Evolutionary conservation across 2,797 vertebrate species (phyloP).

Genomic region (Picus viridis): DNA sequence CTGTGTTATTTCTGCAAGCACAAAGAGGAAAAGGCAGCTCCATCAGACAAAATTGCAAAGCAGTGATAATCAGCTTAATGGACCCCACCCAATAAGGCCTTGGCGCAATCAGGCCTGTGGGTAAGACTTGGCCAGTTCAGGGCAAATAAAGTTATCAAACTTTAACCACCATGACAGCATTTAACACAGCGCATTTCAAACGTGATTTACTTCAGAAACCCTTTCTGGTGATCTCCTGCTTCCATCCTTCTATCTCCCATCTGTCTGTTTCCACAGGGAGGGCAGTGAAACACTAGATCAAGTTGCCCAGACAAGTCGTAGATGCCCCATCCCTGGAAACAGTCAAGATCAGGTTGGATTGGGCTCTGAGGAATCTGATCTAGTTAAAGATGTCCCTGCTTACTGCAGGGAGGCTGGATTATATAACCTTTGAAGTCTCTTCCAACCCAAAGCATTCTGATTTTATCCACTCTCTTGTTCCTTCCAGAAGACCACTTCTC

Average conservation of each 20-base stretch:
- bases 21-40: background rate
- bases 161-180: background rate
- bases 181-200: background rate
- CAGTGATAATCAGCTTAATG: background rate
- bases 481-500: background rate
- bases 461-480: background rate
- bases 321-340: no score
- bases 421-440: no score
- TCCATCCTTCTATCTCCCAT: background rate
- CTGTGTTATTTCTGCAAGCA: constrained; percentile 83
- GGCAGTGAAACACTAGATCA: no score
- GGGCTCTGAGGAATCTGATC: no score
- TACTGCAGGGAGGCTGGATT: no score
- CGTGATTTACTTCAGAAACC: background rate
- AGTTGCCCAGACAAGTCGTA: no score
- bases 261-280: no score
- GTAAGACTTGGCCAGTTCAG: background rate
- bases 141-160: background rate
- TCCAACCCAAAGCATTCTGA: no score
- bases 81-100: background rate
- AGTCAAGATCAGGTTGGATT: no score
- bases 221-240: background rate
- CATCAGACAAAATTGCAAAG: background rate
- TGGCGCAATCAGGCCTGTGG: background rate
- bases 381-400: no score